A percentile compares a stretch with the other conserved stretches of the same genome.
Conservation (phyloP, 64 coral and sea anemone species). For the Dendrophyllia cribrosa region DNA sequence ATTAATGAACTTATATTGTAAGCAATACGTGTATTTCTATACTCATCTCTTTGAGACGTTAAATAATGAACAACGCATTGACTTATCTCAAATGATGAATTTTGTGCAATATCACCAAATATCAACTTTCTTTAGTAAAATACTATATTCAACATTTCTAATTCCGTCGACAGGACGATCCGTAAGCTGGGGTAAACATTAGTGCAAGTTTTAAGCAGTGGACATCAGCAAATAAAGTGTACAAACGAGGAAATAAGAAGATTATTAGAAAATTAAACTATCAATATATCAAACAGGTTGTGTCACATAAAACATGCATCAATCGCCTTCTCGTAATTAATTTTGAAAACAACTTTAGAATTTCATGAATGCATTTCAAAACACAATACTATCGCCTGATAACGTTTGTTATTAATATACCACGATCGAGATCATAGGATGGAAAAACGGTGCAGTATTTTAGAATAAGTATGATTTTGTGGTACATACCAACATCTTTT, state of each 20-base stretch:
- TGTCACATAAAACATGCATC: neutral
- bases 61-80: neutral
- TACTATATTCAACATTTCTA: neutral
- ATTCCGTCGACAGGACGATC: no score
- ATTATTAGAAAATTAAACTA: neutral
- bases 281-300: neutral
- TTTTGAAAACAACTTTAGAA: constrained; percentile 16
- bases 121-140: neutral
- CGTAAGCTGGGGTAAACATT: no score
- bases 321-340: neutral
- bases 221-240: no score
- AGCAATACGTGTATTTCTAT: no score
- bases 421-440: neutral
- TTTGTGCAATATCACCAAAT: neutral
- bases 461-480: neutral
- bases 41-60: no score
- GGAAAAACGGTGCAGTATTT: neutral
- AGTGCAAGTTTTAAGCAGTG: no score
- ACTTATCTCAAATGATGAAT: neutral
- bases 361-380: neutral
- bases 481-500: constrained; percentile 94
- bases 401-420: no score
- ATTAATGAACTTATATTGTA: no score
- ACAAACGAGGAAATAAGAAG: no score
- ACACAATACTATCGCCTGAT: neutral